A percentile compares a stretch with the other conserved stretches of the same genome.
Evolutionary conservation across 2,113 vertebrate species (phyloP).

Genomic region (Gymnarchus niloticus): DNA sequence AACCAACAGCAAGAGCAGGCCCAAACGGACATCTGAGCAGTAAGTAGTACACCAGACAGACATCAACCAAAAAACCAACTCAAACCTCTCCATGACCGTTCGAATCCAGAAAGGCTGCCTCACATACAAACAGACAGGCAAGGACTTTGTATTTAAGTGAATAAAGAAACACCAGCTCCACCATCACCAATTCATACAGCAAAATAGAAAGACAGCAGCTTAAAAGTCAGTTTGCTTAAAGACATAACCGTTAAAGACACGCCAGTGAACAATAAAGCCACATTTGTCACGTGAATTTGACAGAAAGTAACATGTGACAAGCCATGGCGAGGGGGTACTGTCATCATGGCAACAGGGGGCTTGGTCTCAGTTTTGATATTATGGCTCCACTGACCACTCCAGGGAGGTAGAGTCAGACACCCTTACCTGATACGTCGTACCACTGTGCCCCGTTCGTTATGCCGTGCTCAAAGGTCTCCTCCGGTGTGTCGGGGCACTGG

Average conservation of each 20-base stretch:
- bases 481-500: constrained; percentile 62
- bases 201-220: not conserved
- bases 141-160: too few species aligned
- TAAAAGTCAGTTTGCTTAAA: not conserved
- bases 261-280: not conserved
- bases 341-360: constrained; percentile 11
- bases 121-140: too few species aligned
- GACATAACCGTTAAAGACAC: not conserved
- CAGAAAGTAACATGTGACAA: not conserved
- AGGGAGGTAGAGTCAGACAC: not conserved
- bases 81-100: not conserved
- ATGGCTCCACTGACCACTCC: too few species aligned
- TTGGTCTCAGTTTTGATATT: not conserved
- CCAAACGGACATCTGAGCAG: not conserved
- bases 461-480: constrained; percentile 78
- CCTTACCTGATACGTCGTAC: constrained; percentile 88
- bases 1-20: not conserved
- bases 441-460: constrained; percentile 91
- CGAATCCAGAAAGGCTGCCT: not conserved
- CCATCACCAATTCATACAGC: too few species aligned
- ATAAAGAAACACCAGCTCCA: not conserved
- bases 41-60: not conserved
- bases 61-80: not conserved
- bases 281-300: not conserved
- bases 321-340: not conserved